phyloP scores from a whole-genome alignment of 2,113 vertebrate species.

The Sialia sialis region DNA sequence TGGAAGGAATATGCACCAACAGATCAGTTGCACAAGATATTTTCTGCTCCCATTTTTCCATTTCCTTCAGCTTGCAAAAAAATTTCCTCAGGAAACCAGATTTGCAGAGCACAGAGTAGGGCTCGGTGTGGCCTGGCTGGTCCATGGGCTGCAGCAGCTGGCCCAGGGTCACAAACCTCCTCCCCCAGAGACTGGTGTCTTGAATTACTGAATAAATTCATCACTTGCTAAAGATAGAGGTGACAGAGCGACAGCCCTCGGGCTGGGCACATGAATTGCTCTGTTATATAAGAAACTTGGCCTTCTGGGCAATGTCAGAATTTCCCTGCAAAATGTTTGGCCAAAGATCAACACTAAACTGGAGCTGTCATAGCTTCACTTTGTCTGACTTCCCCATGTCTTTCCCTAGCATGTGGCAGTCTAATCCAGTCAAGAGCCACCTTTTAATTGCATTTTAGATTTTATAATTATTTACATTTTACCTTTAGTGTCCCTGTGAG shows the following conservation, averaged over 20 bases:
- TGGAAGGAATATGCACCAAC: not conserved
- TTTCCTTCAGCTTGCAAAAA: not conserved
- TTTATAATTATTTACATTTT: not conserved
- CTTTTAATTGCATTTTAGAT: not conserved
- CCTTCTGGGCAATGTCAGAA: constrained; percentile 43
- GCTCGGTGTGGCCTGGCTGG: not conserved
- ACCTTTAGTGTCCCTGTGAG: not conserved
- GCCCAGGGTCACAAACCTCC: not conserved
- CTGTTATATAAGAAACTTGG: constrained; percentile 31
- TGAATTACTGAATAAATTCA: not conserved
- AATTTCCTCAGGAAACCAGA: not conserved
- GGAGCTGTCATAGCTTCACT: not conserved
- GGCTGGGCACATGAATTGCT: not conserved
- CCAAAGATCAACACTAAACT: not conserved
- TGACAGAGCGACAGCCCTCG: not conserved
- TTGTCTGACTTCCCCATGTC: constrained; percentile 8
- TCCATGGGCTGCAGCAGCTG: not conserved
- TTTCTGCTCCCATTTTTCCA: not conserved
- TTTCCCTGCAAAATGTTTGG: constrained; percentile 61
- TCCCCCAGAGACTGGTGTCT: not conserved
- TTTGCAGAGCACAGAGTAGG: fast-evolving
- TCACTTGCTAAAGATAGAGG: constrained; percentile 45
- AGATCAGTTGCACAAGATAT: not conserved
- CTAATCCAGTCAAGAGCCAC: not conserved
- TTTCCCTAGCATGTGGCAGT: not conserved